Conservation (phyloP, 2,113 vertebrate species). For the Mormyrus lacerda region DNA sequence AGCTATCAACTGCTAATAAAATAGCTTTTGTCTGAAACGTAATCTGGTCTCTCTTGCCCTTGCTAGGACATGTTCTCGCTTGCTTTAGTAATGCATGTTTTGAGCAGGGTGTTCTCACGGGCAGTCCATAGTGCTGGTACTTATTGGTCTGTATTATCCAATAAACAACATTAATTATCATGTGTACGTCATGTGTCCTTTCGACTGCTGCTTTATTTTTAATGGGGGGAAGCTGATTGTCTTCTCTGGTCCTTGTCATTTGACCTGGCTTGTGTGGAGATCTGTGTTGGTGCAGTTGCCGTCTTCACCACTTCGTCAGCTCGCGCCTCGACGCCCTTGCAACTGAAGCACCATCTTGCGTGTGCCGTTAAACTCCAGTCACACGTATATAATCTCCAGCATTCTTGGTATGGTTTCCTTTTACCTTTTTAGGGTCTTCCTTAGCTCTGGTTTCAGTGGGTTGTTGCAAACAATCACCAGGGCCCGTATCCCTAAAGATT, state of each 20-base stretch:
- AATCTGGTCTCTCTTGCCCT: constrained; percentile 37
- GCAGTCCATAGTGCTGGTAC: constrained; percentile 50
- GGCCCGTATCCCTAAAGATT: too few species aligned
- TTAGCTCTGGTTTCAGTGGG: not conserved
- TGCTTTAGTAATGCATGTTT: constrained; percentile 46
- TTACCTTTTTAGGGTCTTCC: not conserved
- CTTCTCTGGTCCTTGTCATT: not conserved
- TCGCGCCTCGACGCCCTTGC: not conserved
- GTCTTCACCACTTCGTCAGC: not conserved
- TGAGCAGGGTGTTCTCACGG: constrained; percentile 39
- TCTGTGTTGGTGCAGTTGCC: not conserved
- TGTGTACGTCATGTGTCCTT: not conserved
- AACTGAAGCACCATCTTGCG: not conserved
- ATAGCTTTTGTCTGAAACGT: constrained; percentile 28
- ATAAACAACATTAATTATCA: constrained; percentile 47
- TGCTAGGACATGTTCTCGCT: constrained; percentile 39
- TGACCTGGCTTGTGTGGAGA: not conserved
- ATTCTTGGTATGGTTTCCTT: too few species aligned
- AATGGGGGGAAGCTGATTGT: not conserved
- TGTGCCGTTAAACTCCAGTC: not conserved
- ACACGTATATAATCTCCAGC: not conserved
- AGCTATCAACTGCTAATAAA: constrained; percentile 18
- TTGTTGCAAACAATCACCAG: not conserved
- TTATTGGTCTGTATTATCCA: constrained; percentile 53
- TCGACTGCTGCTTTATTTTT: not conserved